Evolutionary conservation across 2,113 vertebrate genomes (phyloP).

Genomic region (Girardinichthys multiradiatus): DNA sequence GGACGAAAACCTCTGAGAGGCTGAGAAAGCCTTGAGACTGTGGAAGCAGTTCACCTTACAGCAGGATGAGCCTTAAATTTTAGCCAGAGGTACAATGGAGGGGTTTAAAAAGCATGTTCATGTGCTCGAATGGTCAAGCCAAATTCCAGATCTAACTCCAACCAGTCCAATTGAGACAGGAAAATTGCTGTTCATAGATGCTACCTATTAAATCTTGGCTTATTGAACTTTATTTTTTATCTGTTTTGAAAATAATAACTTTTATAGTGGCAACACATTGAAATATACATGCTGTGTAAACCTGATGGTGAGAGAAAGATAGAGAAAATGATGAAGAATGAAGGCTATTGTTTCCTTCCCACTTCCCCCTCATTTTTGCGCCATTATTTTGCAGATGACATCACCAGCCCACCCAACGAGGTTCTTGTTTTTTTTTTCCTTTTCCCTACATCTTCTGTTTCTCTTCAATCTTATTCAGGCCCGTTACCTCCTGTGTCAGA

Average conservation of each 20-base stretch:
- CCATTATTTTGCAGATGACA: conserved; percentile 79
- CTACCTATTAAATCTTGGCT: background rate
- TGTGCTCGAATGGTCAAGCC: background rate
- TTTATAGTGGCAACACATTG: conserved; percentile 44
- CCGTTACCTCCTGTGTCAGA: conserved; percentile 69
- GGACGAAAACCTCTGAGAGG: too few relatives aligned
- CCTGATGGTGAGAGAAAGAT: conserved; percentile 32
- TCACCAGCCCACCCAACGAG: conserved; percentile 84
- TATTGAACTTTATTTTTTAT: background rate
- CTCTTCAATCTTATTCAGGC: conserved; percentile 60
- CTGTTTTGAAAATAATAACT: conserved; percentile 5
- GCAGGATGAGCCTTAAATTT: background rate
- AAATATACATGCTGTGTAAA: conserved; percentile 39
- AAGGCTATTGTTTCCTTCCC: conserved; percentile 74
- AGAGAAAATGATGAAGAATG: conserved; percentile 49
- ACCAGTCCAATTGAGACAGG: background rate
- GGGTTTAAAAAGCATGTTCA: background rate
- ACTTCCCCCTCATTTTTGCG: conserved; percentile 71
- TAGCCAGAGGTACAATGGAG: background rate
- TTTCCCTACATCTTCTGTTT: conserved; percentile 60
- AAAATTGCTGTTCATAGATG: background rate
- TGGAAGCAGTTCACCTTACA: too few relatives aligned
- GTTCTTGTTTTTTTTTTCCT: conserved; percentile 58
- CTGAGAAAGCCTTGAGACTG: too few relatives aligned
- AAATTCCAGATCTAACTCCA: background rate